Conservation (phyloP, 1,140 invertebrate genomes). For the Trigoniulus corallinus region DNA sequence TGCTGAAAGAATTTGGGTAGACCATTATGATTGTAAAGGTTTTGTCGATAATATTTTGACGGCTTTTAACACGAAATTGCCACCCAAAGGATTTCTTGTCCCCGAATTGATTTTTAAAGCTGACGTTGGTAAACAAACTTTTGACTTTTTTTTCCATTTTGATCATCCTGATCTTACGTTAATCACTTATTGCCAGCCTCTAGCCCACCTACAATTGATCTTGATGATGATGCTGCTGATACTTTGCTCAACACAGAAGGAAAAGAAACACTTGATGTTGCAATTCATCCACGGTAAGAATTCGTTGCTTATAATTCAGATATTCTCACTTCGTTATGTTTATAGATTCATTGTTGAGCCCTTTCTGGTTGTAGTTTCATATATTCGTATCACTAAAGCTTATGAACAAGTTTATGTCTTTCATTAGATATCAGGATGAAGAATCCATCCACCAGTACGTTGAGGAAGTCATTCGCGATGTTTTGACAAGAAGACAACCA, state of each 20-base stretch:
- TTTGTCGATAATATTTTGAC: slow-evolving; percentile 85
- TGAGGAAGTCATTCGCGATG: slow-evolving; percentile 70
- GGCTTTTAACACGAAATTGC: slow-evolving; percentile 68
- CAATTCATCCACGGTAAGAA: slow-evolving; percentile 1
- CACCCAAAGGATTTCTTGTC: slow-evolving; percentile 31
- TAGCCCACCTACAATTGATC: slow-evolving; percentile 14
- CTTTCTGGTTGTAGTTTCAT: neutral
- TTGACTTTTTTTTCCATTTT: neutral
- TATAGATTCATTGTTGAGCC: too few species aligned
- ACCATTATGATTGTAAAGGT: slow-evolving; percentile 71
- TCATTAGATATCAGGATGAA: too few species aligned
- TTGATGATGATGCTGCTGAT: slow-evolving; percentile 12
- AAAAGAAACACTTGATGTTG: slow-evolving; percentile 7
- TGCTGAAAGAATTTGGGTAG: slow-evolving; percentile 82
- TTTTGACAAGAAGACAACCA: slow-evolving; percentile 62
- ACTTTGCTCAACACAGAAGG: slow-evolving; percentile 8
- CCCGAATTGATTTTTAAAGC: slow-evolving; percentile 33
- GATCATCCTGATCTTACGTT: neutral
- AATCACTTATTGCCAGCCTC: slow-evolving; percentile 11
- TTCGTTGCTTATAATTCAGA: too few species aligned
- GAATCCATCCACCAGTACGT: too few species aligned
- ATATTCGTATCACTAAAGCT: too few species aligned
- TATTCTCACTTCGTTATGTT: too few species aligned
- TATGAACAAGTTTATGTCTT: too few species aligned
- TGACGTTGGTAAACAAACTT: slow-evolving; percentile 13